Evolutionary conservation across 1,140 invertebrate genomes (phyloP).

Genomic region (Drosophila ficusphila): DNA sequence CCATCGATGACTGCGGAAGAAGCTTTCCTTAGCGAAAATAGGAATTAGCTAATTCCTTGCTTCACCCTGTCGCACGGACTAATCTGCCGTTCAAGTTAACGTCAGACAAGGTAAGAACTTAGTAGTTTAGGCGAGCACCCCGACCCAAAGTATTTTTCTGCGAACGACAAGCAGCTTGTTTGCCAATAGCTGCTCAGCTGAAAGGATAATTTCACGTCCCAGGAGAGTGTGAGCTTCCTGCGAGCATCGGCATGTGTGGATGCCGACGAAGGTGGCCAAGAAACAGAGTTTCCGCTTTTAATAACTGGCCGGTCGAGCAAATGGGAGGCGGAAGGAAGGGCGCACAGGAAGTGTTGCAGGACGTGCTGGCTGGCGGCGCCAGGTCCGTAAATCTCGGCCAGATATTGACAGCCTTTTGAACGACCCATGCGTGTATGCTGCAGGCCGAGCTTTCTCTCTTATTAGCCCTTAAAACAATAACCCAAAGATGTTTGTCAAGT

Average conservation of each 20-base stretch:
- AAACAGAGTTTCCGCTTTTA: slow-evolving; percentile 68
- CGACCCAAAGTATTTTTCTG: slow-evolving; percentile 60
- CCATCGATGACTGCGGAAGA: neutral
- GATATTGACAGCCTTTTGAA: slow-evolving; percentile 60
- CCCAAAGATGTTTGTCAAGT: slow-evolving; percentile 50
- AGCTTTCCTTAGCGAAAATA: neutral
- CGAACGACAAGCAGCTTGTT: slow-evolving; percentile 38
- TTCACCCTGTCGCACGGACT: slow-evolving; percentile 7
- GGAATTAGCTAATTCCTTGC: neutral
- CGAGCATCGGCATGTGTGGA: neutral
- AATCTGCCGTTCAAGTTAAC: slow-evolving; percentile 15
- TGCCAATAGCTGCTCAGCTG: slow-evolving; percentile 37
- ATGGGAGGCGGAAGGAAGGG: neutral
- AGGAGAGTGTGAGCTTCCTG: slow-evolving; percentile 14
- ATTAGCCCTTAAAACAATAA: slow-evolving; percentile 53
- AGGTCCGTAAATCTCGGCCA: slow-evolving; percentile 57
- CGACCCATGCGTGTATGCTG: neutral
- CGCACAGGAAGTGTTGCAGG: slow-evolving; percentile 26
- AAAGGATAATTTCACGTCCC: slow-evolving; percentile 60
- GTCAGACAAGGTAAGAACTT: neutral
- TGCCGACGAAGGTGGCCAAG: neutral
- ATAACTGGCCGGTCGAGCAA: slow-evolving; percentile 42
- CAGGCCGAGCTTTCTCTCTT: slow-evolving; percentile 22
- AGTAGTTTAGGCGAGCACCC: slow-evolving; percentile 10
- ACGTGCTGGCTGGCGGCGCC: slow-evolving; percentile 59